phyloP scores from a whole-genome alignment of 2,888 invertebrate species.

The Encarsia formosa region DNA sequence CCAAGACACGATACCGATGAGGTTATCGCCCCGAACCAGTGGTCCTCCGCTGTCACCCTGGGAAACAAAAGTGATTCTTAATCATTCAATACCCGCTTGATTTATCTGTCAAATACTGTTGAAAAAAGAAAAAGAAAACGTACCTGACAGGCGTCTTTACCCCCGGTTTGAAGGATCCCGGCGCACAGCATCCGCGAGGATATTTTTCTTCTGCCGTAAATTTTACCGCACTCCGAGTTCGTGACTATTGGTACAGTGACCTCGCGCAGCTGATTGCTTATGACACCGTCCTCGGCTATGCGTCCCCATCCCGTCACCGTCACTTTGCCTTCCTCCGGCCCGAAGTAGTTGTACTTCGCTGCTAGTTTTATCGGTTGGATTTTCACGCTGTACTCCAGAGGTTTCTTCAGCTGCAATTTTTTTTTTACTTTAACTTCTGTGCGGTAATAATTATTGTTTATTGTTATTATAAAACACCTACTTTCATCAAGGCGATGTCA shows the following conservation, averaged over 20 bases:
- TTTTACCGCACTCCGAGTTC: conserved; percentile 34
- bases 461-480: background rate
- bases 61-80: background rate
- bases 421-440: too few relatives aligned
- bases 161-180: conserved; percentile 57
- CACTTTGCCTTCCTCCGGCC: conserved; percentile 33
- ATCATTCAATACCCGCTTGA: background rate
- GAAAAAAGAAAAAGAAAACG: background rate
- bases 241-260: conserved; percentile 41
- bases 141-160: conserved; percentile 60
- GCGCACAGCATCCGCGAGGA: conserved; percentile 61
- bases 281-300: conserved; percentile 30
- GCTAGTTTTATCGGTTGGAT: conserved; percentile 37
- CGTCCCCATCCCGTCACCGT: conserved; percentile 46
- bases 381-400: conserved; percentile 30
- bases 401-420: conserved; percentile 35
- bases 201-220: conserved; percentile 43
- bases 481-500: conserved; percentile 34
- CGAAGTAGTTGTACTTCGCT: conserved; percentile 32
- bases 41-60: conserved; percentile 63
- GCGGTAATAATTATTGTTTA: too few relatives aligned
- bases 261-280: conserved; percentile 36
- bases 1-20: conserved; percentile 59
- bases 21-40: conserved; percentile 50
- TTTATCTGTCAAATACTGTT: background rate